phyloP scores from a whole-genome alignment of 30 jellyfish, hydroid and myxozoan species.

The Cassiopea xamachana region DNA sequence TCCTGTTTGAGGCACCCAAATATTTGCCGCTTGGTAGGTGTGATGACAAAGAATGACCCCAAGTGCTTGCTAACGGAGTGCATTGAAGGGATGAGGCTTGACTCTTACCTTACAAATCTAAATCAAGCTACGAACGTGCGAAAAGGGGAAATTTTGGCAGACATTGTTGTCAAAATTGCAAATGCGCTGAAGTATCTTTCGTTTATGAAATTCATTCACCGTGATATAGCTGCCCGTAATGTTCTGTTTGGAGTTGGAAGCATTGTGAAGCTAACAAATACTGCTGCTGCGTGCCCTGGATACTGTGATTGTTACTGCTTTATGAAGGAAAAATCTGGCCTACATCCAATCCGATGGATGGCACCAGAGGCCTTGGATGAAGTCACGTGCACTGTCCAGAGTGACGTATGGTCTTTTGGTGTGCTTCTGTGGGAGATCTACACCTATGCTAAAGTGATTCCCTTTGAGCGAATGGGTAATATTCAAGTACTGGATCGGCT shows the following conservation, averaged over 20 bases:
- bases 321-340: slow-evolving; percentile 65
- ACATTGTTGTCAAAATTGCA: slow-evolving; percentile 62
- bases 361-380: slow-evolving; percentile 78
- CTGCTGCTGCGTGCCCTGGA: slow-evolving; percentile 88
- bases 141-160: slow-evolving; percentile 67
- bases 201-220: slow-evolving; percentile 67
- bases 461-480: slow-evolving; percentile 65
- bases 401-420: slow-evolving; percentile 87
- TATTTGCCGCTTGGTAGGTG: slow-evolving; percentile 75
- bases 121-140: slow-evolving; percentile 52
- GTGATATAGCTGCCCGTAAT: slow-evolving; percentile 78
- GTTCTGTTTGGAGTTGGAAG: slow-evolving; percentile 71
- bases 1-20: slow-evolving; percentile 79
- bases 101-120: slow-evolving; percentile 58
- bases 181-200: slow-evolving; percentile 77
- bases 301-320: slow-evolving; percentile 83
- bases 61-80: slow-evolving; percentile 71
- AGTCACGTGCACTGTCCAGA: slow-evolving; percentile 47
- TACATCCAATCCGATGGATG: slow-evolving; percentile 88
- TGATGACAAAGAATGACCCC: slow-evolving; percentile 70
- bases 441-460: slow-evolving; percentile 70
- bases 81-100: slow-evolving; percentile 81
- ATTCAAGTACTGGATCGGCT: slow-evolving; percentile 62
- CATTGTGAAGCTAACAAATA: slow-evolving; percentile 75
- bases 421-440: slow-evolving; percentile 86